Base-by-base conservation (phyloP, 2,888 invertebrate species). In the Pollenia labialis region DNA sequence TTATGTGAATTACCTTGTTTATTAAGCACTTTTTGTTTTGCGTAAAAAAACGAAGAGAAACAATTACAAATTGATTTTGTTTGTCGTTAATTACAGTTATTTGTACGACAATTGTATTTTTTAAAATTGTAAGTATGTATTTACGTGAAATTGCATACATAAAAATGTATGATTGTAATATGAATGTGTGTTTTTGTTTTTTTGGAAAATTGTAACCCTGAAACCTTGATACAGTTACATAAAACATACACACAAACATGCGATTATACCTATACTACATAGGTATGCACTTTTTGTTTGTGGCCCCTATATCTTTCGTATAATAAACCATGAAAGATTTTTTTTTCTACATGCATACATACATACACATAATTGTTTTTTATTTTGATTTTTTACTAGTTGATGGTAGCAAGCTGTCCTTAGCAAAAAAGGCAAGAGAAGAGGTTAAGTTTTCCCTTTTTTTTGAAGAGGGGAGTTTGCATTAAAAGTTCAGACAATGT, bases 11-110 rank as follows among this genome's bases (percentile, higher is more conserved):
- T 87, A 85, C 85, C 87, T 85, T 84, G 84, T 85, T 85, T 46
- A 85, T 81, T 81, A 85, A 85, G 81, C 72, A 81, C 44, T 84
- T 87, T 86, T 85, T 72, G 58, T 68, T 77, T 48, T 77, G 46
- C 62, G 75, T 18, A 56, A 48, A 72, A 68, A 68, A 62, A 80
- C 23, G 16, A 54, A 84, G 14, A 71, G 44, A 81, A 84, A 84
- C 77, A 87, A 81, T 71, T 81, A 81, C 81, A 87, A 87, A 85
- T 87, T 87, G 85, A 85, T 87, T 87, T 87, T 85, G 76, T 85
- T 81, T 87, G 54, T 44, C 44, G 84, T 87, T 84, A 87, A 87
- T 87, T 87, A 81, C 85, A 64, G 81, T 74, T 85, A 77, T 85
- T 87, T 85, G 56, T 62, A 80, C 4, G 48, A 68, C 56, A 64